Evolutionary conservation across 2,113 vertebrate species (phyloP), one percentile per base, ranked within the genome.

Genomic region (Varanus komodoensis): DNA sequence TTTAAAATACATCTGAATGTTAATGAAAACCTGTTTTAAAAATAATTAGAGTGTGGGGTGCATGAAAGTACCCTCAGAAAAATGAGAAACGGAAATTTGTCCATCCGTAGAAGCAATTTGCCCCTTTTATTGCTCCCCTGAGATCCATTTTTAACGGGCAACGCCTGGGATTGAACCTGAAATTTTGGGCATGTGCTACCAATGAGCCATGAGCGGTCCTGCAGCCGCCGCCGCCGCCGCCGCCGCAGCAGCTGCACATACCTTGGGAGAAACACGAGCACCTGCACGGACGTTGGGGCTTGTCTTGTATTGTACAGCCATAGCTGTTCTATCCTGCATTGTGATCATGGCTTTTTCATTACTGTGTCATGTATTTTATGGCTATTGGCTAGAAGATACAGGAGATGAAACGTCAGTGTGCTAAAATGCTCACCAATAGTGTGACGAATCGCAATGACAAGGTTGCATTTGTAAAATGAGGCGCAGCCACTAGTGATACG

Each of bases 401-500:
- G 92, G 92, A 96, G 92, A 96, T 92, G 87, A 93, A 89, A 89
- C 92, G 96, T 96, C 93, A 92, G 38, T 92, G 92, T 93, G 87
- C 93, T 95, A 90, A 94, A 95, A 96, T 93, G 81, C 92, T 90
- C 86, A 95, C 90, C 87, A 93, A 95, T 87, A 93, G 84, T 91
- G 84, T 92, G 95, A 95, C 93, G 91, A 96, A 95, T 96, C 89
- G 78, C 91, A 95, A 92, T 89, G 93, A 92, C 81, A 95, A 93
- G 90, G 91, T 89, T 94, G 78, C 89, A 91, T 96, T 96, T 97
- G 90, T 95, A 93, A 93, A 95, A 93, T 0, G 68, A 94, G 80
- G 75, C 93, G 93, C 75, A 95, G 92, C 92, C 74, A 1, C 77
- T 94, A 96, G 90, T 94, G 91, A 91, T 95, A 95, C 69, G 79